A percentile compares a stretch with the other conserved stretches of the same genome.
These are phyloP conservation scores for Endomychus coccineus DNA, from an alignment of 2,888 invertebrate species.

Conservation along the genomic window DNA sequence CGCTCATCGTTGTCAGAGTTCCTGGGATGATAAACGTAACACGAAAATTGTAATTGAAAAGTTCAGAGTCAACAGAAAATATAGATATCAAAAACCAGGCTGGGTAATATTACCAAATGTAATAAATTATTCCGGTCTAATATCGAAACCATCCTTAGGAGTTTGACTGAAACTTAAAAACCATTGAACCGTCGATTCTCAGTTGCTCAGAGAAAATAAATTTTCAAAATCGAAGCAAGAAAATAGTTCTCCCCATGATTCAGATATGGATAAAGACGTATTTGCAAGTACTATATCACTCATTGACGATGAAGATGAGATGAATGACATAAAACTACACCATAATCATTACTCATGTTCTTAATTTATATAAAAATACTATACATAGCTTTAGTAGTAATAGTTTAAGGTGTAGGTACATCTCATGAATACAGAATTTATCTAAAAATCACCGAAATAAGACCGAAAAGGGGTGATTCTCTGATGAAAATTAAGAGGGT, in stretches of 20 bases:
- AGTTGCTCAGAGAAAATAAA: slow-evolving; percentile 19
- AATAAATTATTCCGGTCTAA: too few relatives aligned
- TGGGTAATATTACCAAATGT: slow-evolving; percentile 13
- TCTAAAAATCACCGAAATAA: too few relatives aligned
- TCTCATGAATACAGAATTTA: too few relatives aligned
- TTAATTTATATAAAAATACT: too few relatives aligned
- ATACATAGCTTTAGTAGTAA: too few relatives aligned
- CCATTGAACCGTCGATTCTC: slow-evolving; percentile 27
- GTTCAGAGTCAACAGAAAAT: slow-evolving; percentile 26
- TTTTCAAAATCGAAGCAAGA: slow-evolving; percentile 5
- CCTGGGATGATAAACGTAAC: slow-evolving; percentile 33
- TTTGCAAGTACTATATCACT: slow-evolving; percentile 42
- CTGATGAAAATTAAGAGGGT: too few relatives aligned
- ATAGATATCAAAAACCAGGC: slow-evolving; percentile 1
- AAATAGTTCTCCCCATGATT: slow-evolving; percentile 10
- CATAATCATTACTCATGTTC: too few relatives aligned
- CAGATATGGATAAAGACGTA: slow-evolving; percentile 26
- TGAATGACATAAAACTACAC: too few relatives aligned
- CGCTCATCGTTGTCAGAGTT: slow-evolving; percentile 33
- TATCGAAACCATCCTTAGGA: neutral
- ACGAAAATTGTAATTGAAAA: slow-evolving; percentile 30
- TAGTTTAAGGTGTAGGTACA: too few relatives aligned
- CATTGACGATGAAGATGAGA: slow-evolving; percentile 36
- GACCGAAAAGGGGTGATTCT: too few relatives aligned
- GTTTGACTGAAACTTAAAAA: neutral